Base-by-base conservation (phyloP, 2,113 vertebrate genomes). In the Dunckerocampus dactyliophorus region DNA sequence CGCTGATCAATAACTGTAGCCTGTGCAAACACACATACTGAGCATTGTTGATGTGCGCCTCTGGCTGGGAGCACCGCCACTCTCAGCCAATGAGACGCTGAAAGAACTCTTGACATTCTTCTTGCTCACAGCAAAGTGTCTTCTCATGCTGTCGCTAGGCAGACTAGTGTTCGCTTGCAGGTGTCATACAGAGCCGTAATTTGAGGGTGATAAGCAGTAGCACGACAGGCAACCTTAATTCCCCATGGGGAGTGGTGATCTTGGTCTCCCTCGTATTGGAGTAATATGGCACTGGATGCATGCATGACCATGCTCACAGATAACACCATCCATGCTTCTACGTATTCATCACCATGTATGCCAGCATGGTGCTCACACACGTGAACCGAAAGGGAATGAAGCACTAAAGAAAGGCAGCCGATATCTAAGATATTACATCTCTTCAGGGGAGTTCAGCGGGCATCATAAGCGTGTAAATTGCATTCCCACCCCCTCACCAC, bases 391-490 rank as follows among this genome's bases (percentile, higher is more conserved):
- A 66, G 66, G 37, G 49, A 45, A 17, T 52, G 61, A 47, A 48
- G 20, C 31, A 62, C 34, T n/a, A 39, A 66, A 59, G 60, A 74
- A 65, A 62, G 63, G 72, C 64, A 65, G 67, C 71, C 67, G 74
- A 82, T 76, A 69, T 82, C 62, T 74, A 60, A 82, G 80, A 84
- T 81, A 86, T 86, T 85, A 80, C 77, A 83, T 77, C 72, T 76
- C 74, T 74, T 73, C 37, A 49, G 71, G 76, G 74, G 77, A 76
- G 82, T 77, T 78, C 77, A 84, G 81, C 67, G 71, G 71, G 79
- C 84, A 76, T 86, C 80, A 87, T 85, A 71, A 84, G 79, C 76
- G 79, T 64, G 67, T 83, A 86, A 87, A 87, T 86, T 84, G 75
- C 80, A 83, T 85, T 74, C 74, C 75, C 75, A 43, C 39, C 11